These are phyloP conservation scores for Triops longicaudatus DNA, from an alignment of 1,140 invertebrate genomes.

Conservation along the genomic window DNA sequence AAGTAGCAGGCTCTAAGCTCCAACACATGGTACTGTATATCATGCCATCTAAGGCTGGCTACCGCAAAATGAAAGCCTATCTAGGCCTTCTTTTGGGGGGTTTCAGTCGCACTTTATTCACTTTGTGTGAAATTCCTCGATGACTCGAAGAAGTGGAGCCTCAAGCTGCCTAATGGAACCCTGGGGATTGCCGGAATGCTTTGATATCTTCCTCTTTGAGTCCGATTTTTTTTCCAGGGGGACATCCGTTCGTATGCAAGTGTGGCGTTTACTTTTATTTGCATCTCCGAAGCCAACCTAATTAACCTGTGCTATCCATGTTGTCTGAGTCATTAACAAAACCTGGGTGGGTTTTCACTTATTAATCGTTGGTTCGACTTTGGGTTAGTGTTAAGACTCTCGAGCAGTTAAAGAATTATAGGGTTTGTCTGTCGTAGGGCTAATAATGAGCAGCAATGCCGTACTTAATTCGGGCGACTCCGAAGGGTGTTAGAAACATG, in stretches of 20 bases:
- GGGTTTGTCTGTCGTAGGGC: no score
- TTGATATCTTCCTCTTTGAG: background rate
- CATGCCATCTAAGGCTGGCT: background rate
- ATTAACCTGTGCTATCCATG: no score
- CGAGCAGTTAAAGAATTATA: no score
- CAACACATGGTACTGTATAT: background rate
- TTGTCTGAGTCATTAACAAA: no score
- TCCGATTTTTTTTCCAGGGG: background rate
- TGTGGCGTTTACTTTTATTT: no score
- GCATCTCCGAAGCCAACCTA: background rate
- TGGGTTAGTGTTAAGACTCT: no score
- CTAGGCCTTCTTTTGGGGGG: background rate
- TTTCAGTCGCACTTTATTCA: conserved; percentile 11
- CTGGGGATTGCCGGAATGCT: conserved; percentile 2
- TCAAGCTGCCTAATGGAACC: conserved; percentile 5
- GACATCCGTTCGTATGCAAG: no score
- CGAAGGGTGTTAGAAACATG: no score
- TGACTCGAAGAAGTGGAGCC: conserved; percentile 1
- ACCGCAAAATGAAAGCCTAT: conserved; percentile 5
- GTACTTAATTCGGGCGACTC: no score
- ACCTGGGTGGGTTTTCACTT: no score
- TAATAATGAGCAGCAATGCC: no score
- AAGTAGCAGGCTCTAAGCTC: background rate
- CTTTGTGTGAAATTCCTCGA: conserved; percentile 11
- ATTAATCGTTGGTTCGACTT: no score